Evolutionary conservation across 30 jellyfish, hydroid and myxozoan species (phyloP), one percentile per base, ranked within the genome.

Genomic region (Clytia hemisphaerica): DNA sequence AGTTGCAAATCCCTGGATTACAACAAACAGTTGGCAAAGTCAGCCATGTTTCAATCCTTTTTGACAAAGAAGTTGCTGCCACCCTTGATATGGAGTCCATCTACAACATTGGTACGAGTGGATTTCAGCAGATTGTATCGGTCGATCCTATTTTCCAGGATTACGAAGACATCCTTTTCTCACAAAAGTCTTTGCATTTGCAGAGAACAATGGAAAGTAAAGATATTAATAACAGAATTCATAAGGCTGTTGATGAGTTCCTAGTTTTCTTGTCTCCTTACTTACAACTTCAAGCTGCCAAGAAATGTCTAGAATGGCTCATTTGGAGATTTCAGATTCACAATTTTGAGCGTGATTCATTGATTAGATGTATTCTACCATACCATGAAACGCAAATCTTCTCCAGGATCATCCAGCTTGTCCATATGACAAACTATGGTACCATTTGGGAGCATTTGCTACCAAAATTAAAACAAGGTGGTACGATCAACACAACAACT

Each of bases 331-430:
- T 63, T 71, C 77, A 75, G n/a, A 75, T 88, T 22, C 83, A 79
- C 12, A 78, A 57, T 25, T 69, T 66, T 65, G 81, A 88, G 38
- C 45, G 31, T 7, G 83, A 88, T 74, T 78, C 82, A 9, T 49
- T 88, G 59, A 68, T 88, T 44, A 45, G 71, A 14, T 79, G 94
- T 42, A 55, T 79, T 40, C 62, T 88, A 60, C 97, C 97, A 24
- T 88, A 78, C 77, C 97, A 88, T 45, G 94, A 88, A 50, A 88
- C 97, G 6, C 72, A 69, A 29, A 61, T 88, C 3, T 88, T 88
- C 71, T 86, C 90, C 6, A 71, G 94, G 32, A 82, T 88, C 25
- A 21, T 88, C 1, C 89, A 69, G 33, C 63, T 80, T 22, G 28
- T 88, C 3, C 63, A 74, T 0, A 27, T 74, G 22, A 50, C 55